Percentiles rank a stretch among this genome's conserved stretches.
Evolutionary conservation across 2,113 vertebrate species (phyloP).

Genomic region (Vidua macroura): DNA sequence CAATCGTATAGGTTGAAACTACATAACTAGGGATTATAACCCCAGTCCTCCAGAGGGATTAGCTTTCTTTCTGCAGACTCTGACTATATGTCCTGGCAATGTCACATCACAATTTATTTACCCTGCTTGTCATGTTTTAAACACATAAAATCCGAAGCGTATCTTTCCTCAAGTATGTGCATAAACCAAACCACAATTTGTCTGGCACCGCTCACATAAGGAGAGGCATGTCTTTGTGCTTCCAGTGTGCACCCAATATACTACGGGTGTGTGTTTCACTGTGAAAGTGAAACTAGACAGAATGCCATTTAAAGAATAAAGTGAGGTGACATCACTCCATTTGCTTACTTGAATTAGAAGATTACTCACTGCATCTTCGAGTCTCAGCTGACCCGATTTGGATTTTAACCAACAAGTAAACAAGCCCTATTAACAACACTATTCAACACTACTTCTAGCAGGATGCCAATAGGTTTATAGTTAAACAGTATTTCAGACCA

Average conservation of each 20-base stretch:
- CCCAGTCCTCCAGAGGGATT: not conserved
- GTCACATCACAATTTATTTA: not conserved
- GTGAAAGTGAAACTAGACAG: conserved; percentile 62
- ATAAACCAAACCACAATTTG: not conserved
- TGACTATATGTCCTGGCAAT: not conserved
- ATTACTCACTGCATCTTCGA: conserved; percentile 40
- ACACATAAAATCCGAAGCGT: not conserved
- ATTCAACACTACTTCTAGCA: conserved; percentile 42
- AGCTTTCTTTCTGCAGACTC: not conserved
- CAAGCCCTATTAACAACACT: conserved; percentile 57
- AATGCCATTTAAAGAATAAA: conserved; percentile 40
- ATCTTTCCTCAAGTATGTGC: not conserved
- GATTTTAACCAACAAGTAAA: conserved; percentile 66
- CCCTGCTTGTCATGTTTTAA: not conserved
- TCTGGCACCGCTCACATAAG: not conserved
- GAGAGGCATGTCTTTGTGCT: not conserved
- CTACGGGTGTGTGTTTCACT: not conserved
- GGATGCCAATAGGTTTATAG: conserved; percentile 18
- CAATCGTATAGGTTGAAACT: rapidly evolving
- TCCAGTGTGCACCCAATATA: conserved; percentile 2
- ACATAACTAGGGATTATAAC: not conserved
- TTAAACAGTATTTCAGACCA: conserved; percentile 30
- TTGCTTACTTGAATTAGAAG: conserved; percentile 48
- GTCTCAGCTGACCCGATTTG: conserved; percentile 59
- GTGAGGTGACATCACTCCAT: conserved; percentile 50